phyloP scores from a whole-genome alignment of 37 sponge, comb jelly and placozoan genomes.

The Beroe ovata region DNA sequence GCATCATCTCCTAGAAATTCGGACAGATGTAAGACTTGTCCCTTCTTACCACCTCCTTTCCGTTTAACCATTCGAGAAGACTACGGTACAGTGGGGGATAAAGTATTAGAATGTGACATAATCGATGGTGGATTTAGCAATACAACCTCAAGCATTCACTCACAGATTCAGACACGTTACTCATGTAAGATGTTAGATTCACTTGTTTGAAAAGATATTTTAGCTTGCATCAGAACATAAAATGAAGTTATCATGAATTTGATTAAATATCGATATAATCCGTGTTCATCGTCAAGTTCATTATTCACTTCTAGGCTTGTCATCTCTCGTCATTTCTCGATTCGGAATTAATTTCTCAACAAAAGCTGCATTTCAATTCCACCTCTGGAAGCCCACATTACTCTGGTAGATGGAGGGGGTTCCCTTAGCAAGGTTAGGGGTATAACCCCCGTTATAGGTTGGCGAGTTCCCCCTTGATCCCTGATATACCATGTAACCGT shows the following conservation, averaged over 20 bases:
- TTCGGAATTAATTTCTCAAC: neutral
- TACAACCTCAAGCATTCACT: too few species aligned
- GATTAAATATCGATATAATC: neutral
- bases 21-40: constrained; percentile 24
- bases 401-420: constrained; percentile 67
- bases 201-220: too few species aligned
- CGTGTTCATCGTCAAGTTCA: neutral
- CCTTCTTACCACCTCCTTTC: constrained; percentile 49
- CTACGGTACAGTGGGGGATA: too few species aligned
- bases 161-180: too few species aligned
- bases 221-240: too few species aligned
- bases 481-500: constrained; percentile 54
- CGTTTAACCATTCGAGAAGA: constrained; percentile 45
- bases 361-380: constrained; percentile 33
- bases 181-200: too few species aligned
- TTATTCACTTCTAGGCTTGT: neutral
- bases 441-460: constrained; percentile 21
- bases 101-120: neutral
- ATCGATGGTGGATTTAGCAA: too few species aligned
- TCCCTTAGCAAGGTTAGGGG: constrained; percentile 65
- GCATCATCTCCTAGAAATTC: constrained; percentile 61
- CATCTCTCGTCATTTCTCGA: constrained; percentile 6
- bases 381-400: constrained; percentile 57
- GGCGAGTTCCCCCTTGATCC: constrained; percentile 56
- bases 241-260: neutral